Evolutionary conservation across 92 coral and sea anemone genomes (phyloP).

Genomic region (Nematostella vectensis): DNA sequence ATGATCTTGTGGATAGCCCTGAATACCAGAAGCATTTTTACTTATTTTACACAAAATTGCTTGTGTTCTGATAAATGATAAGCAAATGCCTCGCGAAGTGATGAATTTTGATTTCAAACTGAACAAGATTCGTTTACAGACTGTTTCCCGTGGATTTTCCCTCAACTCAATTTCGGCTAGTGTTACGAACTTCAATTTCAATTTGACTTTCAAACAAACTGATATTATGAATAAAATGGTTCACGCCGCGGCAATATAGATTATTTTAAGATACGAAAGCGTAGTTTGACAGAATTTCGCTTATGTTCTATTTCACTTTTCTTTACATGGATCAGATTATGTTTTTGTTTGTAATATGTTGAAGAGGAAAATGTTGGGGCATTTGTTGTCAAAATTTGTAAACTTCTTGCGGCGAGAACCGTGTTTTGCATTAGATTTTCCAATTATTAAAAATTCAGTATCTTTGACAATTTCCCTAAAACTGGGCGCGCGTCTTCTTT

Average conservation of each 20-base stretch:
- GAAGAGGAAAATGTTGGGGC: neutral
- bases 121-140: too few relatives aligned
- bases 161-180: neutral
- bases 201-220: constrained; percentile 2
- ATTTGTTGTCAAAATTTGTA: constrained; percentile 1
- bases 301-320: constrained; percentile 14
- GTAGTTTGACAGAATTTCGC: constrained; percentile 9
- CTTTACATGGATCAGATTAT: neutral
- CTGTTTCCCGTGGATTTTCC: neutral
- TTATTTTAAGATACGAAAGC: constrained; percentile 32
- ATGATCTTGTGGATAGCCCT: neutral
- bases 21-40: neutral
- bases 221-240: neutral
- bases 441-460: constrained; percentile 31
- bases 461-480: neutral
- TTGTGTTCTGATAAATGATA: neutral
- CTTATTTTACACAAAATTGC: neutral
- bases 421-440: constrained; percentile 23
- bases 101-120: neutral
- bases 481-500: neutral
- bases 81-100: constrained; percentile 1
- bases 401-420: constrained; percentile 6
- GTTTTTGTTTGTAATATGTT: neutral
- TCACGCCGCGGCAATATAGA: constrained; percentile 8
- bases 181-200: neutral